Base-by-base conservation (phyloP, 2,888 invertebrate genomes). In the Athrips mouffetella region DNA sequence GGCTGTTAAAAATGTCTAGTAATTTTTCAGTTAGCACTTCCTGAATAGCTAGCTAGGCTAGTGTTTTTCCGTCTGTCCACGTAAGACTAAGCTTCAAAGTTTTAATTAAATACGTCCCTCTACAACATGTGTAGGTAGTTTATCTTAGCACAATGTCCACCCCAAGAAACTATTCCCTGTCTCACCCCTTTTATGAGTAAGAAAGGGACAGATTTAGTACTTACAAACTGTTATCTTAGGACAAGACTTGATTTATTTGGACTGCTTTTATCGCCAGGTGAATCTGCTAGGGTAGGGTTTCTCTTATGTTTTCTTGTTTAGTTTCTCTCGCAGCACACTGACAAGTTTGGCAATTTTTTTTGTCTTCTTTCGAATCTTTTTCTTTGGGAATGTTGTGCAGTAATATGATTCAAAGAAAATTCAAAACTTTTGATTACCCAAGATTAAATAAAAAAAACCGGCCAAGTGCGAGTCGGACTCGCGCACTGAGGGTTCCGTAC, bases 31-130 rank as follows among this genome's bases (percentile, higher is more conserved):
- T 25, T 25, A 7, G 27, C 6, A 7, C 5, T 5, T 10, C 10
- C 27, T 25, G 27, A 10, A 5, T 7, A 10, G 27, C 27, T 7
- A 5, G 27, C 10, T 7, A 25, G 27, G 27, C 6, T 25, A 25
- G 27, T n/a, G n/a, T 5, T 37, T 37, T 37, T 20, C 37, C 18
- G 21, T 37, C 18, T n/a, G 48, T 42, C 44, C 44, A 44, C 5
- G 27, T 37, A 35, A 47, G 60, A 51, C 56, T 42, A 52, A 53
- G 57, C 58, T 57, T 65, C 60, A 76, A 84, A 84, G 75, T 85
- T 85, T 82, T 84, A 82, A 84, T 85, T 82, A 80, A 78, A 78
- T 68, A 78, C 63, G 63, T 65, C 20, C 67, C 63, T 66, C 61
- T 63, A 51, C 50, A 54, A 56, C 60, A 58, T 50, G 60, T 60